Base-by-base conservation (phyloP, 2,888 invertebrate genomes). In the Dryomyza anilis region DNA sequence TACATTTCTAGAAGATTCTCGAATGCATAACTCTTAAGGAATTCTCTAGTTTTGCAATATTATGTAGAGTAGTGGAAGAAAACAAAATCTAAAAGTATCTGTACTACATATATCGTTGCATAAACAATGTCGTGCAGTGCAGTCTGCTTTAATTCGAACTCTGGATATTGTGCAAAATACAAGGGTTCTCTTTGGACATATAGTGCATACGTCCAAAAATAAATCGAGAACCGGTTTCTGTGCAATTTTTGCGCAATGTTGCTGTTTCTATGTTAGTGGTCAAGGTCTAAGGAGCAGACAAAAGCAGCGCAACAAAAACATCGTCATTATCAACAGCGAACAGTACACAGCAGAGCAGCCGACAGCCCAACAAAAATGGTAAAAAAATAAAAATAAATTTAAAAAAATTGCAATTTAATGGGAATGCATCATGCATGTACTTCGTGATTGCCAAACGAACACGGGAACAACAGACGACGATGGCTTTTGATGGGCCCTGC, bases 261-360 rank as follows among this genome's bases (percentile, higher is more conserved):
- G 66, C 68, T 68, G 65, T 74, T 73, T 75, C 73, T 74, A 74
- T 80, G 81, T 81, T 81, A 81, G 80, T 81, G 81, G 81, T 81
- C 81, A 81, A 81, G 82, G 81, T 81, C 82, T 80, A 81, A 81
- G 79, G 80, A 79, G 76, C 79, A 79, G 75, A 71, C 64, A 45
- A 59, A 72, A 70, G 69, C 70, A n/a, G n/a, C n/a, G n/a, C n/a
- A 67, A 60, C 63, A 69, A 71, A 73, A 73, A 71, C 64, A 63
- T 66, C 73, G 72, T 70, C 74, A 73, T 75, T 69, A 75, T 71
- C 72, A 75, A 72, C 71, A 74, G 25, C 39, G n/a, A n/a, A n/a
- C n/a, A 39, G 39, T 39, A 39, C n/a, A n/a, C 8, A 5, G 8
- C 7, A n/a, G 39, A 3, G 39, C 3, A 43, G 25, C n/a, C 50